Conservation (phyloP, 2,797 vertebrate genomes). For the Bradypodion ventrale region DNA sequence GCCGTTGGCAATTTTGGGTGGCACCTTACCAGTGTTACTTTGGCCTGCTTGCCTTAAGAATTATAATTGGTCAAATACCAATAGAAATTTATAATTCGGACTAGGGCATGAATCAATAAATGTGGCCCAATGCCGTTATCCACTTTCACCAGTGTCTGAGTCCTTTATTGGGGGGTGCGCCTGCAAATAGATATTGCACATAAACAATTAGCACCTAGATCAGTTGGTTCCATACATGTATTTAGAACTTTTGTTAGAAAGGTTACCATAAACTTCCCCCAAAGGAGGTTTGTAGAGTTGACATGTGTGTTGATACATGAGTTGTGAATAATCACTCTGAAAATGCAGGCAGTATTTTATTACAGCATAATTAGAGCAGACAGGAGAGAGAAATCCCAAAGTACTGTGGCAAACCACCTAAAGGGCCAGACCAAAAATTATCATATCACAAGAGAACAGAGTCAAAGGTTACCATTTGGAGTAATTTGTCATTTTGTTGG, state of each 20-base stretch:
- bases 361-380: neutral
- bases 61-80: too few species aligned
- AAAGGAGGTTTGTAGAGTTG: neutral
- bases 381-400: neutral
- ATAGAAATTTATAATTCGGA: too few species aligned
- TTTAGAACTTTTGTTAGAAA: neutral
- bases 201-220: too few species aligned
- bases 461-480: constrained; percentile 14
- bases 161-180: too few species aligned
- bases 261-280: neutral
- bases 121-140: too few species aligned
- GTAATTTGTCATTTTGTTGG: neutral
- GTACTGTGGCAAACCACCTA: neutral
- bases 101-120: too few species aligned
- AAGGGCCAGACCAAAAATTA: neutral
- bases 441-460: neutral
- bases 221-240: neutral
- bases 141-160: too few species aligned
- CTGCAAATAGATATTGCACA: too few species aligned
- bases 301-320: neutral
- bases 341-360: neutral
- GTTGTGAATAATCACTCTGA: neutral
- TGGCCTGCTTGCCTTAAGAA: too few species aligned
- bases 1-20: too few species aligned
- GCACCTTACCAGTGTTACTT: too few species aligned